Evolutionary conservation across 2,888 invertebrate species (phyloP).

Genomic region (Morpho helenor): DNA sequence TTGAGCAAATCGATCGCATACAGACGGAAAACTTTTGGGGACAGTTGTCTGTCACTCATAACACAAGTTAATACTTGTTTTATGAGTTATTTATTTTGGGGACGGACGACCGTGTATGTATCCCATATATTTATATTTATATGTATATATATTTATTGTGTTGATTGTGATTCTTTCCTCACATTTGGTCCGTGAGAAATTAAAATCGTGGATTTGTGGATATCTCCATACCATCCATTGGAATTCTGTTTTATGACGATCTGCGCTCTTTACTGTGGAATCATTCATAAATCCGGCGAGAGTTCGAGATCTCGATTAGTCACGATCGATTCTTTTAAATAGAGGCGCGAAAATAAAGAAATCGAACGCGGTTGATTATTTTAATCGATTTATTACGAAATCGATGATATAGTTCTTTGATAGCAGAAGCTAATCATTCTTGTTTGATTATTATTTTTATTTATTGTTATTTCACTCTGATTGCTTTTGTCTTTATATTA

Average conservation of each 20-base stretch:
- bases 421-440: constrained; percentile 6
- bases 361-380: constrained; percentile 22
- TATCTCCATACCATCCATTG: constrained; percentile 17
- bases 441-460: constrained; percentile 19
- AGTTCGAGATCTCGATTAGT: constrained; percentile 52
- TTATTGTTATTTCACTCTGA: constrained; percentile 7
- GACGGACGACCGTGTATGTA: no score
- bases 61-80: no score
- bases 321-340: constrained; percentile 44
- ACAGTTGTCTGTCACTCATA: no score
- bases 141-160: no score
- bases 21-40: no score
- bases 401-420: constrained; percentile 12
- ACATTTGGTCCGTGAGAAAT: constrained; percentile 23
- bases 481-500: constrained; percentile 14
- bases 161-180: no score
- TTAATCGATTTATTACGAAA: constrained; percentile 18
- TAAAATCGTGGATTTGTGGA: constrained; percentile 19
- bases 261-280: constrained; percentile 39
- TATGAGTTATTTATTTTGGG: no score
- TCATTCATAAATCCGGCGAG: constrained; percentile 58
- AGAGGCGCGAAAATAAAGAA: constrained; percentile 25
- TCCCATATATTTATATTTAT: no score
- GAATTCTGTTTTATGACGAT: constrained; percentile 31
- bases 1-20: no score